phyloP scores from a whole-genome alignment of 2,113 vertebrate species.

The Benitochromis conjunctus region DNA sequence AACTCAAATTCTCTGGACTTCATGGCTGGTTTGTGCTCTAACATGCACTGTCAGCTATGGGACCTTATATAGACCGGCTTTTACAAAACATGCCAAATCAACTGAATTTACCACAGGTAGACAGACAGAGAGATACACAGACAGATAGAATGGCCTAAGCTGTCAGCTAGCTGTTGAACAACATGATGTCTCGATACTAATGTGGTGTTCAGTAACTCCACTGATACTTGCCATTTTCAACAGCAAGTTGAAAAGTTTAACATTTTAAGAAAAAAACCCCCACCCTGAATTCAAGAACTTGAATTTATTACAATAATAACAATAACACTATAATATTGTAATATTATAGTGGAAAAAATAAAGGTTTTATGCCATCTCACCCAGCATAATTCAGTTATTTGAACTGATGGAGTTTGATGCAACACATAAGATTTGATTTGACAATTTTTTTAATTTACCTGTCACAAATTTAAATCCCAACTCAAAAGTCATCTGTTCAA shows the following conservation, averaged over 20 bases:
- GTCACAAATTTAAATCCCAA: too few relatives aligned
- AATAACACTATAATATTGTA: neutral
- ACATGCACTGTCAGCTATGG: neutral
- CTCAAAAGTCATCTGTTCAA: too few relatives aligned
- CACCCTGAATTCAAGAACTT: neutral
- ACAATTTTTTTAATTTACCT: neutral
- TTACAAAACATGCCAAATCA: neutral
- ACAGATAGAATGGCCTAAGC: neutral
- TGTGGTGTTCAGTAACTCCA: neutral
- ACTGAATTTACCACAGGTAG: neutral
- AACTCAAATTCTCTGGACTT: neutral
- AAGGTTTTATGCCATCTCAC: neutral
- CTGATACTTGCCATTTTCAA: neutral
- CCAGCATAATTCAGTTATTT: neutral
- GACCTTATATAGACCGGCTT: neutral
- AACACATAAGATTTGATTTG: fast-evolving
- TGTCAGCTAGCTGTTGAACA: neutral
- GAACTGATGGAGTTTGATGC: neutral
- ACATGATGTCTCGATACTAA: neutral
- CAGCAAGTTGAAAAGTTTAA: neutral
- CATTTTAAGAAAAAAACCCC: neutral
- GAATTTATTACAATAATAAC: too few relatives aligned
- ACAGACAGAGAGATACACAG: neutral
- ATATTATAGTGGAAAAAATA: neutral
- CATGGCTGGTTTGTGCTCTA: neutral